phyloP scores from a whole-genome alignment of 2,888 invertebrate species.

The Kuschelorhynchus macadamiae region DNA sequence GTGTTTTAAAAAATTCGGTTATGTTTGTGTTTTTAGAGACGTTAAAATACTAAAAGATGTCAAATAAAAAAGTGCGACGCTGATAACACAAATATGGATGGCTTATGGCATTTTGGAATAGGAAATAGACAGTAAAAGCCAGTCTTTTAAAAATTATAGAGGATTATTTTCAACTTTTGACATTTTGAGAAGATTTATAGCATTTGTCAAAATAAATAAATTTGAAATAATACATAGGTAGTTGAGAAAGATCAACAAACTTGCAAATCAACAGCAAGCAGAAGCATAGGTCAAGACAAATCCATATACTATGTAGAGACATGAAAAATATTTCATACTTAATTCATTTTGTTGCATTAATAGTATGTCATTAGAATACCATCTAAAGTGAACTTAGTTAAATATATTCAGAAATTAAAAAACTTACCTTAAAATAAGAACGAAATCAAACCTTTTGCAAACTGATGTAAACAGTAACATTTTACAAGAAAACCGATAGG shows the following conservation, averaged over 20 bases:
- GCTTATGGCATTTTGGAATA: neutral
- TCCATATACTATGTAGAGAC: constrained; percentile 4
- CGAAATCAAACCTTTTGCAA: constrained; percentile 75
- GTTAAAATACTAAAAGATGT: neutral
- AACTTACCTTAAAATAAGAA: constrained; percentile 74
- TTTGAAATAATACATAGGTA: constrained; percentile 10
- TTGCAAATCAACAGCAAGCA: constrained; percentile 31
- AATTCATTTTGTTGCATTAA: too few species aligned
- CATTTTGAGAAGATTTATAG: constrained; percentile 12
- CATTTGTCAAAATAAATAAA: constrained; percentile 30
- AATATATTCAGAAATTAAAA: neutral
- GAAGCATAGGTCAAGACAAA: constrained; percentile 45
- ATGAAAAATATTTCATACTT: neutral
- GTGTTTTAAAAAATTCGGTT: neutral
- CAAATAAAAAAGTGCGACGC: constrained; percentile 9
- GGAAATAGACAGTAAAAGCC: neutral
- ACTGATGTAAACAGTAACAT: constrained; percentile 85
- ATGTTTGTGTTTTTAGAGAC: neutral
- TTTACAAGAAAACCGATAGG: constrained; percentile 68
- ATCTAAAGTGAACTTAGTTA: too few species aligned
- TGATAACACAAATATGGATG: constrained; percentile 35
- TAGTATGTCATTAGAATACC: too few species aligned
- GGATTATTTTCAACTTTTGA: constrained; percentile 13
- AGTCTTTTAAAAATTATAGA: neutral
- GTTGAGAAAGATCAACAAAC: constrained; percentile 42